phyloP scores from a whole-genome alignment of 1,140 invertebrate species.

The Pseudomyrmex pallidus region DNA sequence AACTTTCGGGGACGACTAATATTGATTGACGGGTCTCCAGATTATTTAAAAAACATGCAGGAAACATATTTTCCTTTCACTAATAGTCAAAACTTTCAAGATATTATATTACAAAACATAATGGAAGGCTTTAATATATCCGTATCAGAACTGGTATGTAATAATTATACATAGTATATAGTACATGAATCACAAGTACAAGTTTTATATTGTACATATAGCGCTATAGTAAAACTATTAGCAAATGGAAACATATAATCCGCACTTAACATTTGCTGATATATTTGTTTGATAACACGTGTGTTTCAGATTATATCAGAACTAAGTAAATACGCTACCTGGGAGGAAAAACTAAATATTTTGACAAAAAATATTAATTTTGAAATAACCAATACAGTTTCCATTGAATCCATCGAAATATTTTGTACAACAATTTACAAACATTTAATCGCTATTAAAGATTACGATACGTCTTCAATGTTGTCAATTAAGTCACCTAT shows the following conservation, averaged over 20 bases:
- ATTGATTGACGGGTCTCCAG: neutral
- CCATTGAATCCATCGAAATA: constrained; percentile 81
- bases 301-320: neutral
- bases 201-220: too few relatives aligned
- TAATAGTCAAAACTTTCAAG: neutral
- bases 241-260: too few relatives aligned
- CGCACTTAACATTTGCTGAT: too few relatives aligned
- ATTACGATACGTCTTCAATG: constrained; percentile 81
- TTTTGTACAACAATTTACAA: constrained; percentile 85
- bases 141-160: too few relatives aligned
- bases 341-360: constrained; percentile 79
- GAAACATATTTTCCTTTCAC: too few relatives aligned
- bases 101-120: neutral
- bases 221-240: too few relatives aligned
- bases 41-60: neutral
- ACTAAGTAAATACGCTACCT: constrained; percentile 64
- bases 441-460: constrained; percentile 85
- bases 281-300: too few relatives aligned
- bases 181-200: too few relatives aligned
- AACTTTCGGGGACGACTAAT: neutral
- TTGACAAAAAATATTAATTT: constrained; percentile 62
- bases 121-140: neutral
- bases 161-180: neutral
- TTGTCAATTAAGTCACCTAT: constrained; percentile 86
- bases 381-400: constrained; percentile 47